These are phyloP conservation scores for Hyperopisus bebe DNA, from an alignment of 2,113 vertebrate genomes.

Conservation along the genomic window DNA sequence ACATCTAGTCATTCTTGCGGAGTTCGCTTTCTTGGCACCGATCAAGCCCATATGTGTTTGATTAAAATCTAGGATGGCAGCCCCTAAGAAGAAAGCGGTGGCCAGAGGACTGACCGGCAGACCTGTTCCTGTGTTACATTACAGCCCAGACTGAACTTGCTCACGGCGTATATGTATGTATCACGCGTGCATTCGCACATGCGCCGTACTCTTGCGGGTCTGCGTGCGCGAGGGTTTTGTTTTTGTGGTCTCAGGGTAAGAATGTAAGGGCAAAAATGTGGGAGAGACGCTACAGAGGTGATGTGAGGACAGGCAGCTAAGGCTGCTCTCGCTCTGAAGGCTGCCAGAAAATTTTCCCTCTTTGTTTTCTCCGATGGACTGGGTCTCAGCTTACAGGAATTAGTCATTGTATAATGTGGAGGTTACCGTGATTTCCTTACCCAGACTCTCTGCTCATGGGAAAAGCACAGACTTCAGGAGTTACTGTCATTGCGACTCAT, in stretches of 20 bases:
- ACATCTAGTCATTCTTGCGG: conserved; percentile 1
- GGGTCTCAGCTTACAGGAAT: conserved; percentile 21
- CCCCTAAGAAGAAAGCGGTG: not conserved
- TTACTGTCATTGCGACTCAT: not conserved
- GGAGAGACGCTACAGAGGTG: not conserved
- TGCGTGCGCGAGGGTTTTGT: not conserved
- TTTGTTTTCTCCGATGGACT: conserved; percentile 21
- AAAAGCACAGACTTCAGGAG: not conserved
- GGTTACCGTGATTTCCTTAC: not conserved
- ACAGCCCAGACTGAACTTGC: not conserved
- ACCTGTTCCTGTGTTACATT: not conserved
- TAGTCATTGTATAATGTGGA: conserved; percentile 6
- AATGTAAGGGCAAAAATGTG: not conserved
- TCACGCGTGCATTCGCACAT: not conserved
- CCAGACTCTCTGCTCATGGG: not conserved
- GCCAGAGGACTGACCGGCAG: not conserved
- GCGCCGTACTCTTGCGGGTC: not conserved
- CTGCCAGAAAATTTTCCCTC: conserved; percentile 28
- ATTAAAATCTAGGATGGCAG: conserved; percentile 43
- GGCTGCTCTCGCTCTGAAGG: not conserved
- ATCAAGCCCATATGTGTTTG: conserved; percentile 45
- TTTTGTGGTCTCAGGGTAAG: not conserved
- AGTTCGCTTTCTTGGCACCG: conserved; percentile 33
- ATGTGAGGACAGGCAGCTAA: not conserved
- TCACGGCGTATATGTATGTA: not conserved